phyloP scores from a whole-genome alignment of 2,797 vertebrate species.

The Chelidonichthys spinosus region DNA sequence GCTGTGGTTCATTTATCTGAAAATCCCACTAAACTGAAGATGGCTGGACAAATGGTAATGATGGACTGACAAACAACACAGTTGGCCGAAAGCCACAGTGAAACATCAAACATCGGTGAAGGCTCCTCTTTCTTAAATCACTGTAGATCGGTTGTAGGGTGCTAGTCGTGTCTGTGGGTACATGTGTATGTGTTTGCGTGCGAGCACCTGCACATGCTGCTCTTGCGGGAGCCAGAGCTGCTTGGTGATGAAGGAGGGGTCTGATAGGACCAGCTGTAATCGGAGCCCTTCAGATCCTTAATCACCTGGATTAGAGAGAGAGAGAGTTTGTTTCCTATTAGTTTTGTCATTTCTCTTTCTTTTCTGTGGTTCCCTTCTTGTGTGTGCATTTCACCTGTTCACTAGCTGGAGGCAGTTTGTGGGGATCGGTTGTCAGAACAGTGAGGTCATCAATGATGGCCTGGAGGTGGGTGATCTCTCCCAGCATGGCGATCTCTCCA shows the following conservation, averaged over 20 bases:
- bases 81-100: constrained; percentile 39
- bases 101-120: constrained; percentile 31
- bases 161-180: not conserved
- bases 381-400: constrained; percentile 88
- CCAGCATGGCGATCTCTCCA: constrained; percentile 97
- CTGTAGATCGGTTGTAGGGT: not conserved
- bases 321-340: constrained; percentile 24
- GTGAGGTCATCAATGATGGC: constrained; percentile 97
- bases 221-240: constrained; percentile 95
- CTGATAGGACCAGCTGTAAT: constrained; percentile 98
- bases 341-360: not conserved
- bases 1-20: not conserved
- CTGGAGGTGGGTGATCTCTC: constrained; percentile 98
- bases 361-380: not conserved
- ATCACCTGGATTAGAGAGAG: constrained; percentile 88
- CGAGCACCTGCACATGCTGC: constrained; percentile 97
- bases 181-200: constrained; percentile 21
- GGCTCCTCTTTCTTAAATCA: constrained; percentile 69
- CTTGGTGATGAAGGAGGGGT: constrained; percentile 95
- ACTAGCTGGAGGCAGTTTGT: constrained; percentile 95
- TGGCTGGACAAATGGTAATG: constrained; percentile 39
- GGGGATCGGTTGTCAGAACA: constrained; percentile 92
- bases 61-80: constrained; percentile 52
- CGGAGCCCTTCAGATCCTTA: constrained; percentile 96
- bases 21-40: constrained; percentile 28